Evolutionary conservation across 2,113 vertebrate species (phyloP), one percentile per base, ranked within the genome.

Genomic region (Butastur rufipennis): DNA sequence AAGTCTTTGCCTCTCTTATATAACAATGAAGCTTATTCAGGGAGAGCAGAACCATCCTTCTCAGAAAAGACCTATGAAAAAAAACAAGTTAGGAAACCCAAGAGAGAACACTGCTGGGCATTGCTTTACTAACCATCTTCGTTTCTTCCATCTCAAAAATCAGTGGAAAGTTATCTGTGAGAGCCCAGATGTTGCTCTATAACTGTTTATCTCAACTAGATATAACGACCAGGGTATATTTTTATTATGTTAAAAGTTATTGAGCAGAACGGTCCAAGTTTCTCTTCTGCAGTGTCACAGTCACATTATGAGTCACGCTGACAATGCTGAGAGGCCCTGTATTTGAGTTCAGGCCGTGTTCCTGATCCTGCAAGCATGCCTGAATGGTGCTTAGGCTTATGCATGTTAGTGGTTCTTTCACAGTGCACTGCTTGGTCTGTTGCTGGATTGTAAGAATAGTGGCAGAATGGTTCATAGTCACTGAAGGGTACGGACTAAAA

Each of bases 11-110:
- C 63, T 87, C 71, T 52, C 48, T 67, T 71, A 16, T 55, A 16
- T 38, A 84, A 97, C 96, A 96, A 94, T 80, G 93, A 84, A 80
- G 65, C 62, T 84, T 89, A 95, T 97, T 97, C 84, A 97, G 86
- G 72, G 79, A 90, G 34, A 89, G 65, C 71, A 95, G 90, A 88
- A 87, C 47, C 81, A 85, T 95, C 86, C 81, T 92, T 86, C 74
- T 63, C 1, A 1, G 78, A 81, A 94, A 81, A 81, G 70, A 66
- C 22, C 17, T 42, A 66, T 4, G 34, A 74, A 61, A 47, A 81
- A 88, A 88, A 74, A 14, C 8, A 88, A 71, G 56, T 40, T 56
- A 72, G 62, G 67, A 96, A 88, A 40, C n/a, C 81, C 74, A 34
- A 72, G 66, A 88, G 47, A 79, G 45, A 81, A 25, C 16, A 20